A percentile compares a stretch with the other conserved stretches of the same genome.
Evolutionary conservation across 30 jellyfish, hydroid and myxozoan species (phyloP).

Genomic region (Hydra vulgaris): DNA sequence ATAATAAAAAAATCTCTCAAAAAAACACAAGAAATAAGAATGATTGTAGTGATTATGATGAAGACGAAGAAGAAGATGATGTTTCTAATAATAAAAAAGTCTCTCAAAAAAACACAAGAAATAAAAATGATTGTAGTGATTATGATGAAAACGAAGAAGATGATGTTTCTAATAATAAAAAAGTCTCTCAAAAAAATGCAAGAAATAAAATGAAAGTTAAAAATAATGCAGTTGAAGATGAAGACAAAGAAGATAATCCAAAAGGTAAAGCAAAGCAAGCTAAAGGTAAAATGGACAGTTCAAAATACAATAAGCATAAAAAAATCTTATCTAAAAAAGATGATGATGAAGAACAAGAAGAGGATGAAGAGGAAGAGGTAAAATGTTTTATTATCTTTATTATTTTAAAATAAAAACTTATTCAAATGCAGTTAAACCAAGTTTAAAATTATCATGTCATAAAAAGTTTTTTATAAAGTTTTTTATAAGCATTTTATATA

Average conservation of each 20-base stretch:
- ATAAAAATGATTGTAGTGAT: background rate
- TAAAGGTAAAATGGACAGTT: too few species aligned
- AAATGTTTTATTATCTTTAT: too few species aligned
- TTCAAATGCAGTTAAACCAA: too few species aligned
- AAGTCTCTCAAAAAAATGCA: constrained; percentile 8
- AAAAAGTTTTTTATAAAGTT: too few species aligned
- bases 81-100: constrained; percentile 13
- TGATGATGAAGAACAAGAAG: constrained; percentile 12
- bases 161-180: constrained; percentile 27
- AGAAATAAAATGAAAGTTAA: constrained; percentile 9
- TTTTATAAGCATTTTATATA: too few species aligned
- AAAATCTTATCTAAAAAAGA: background rate
- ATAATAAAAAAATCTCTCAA: background rate
- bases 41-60: background rate
- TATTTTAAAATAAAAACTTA: too few species aligned
- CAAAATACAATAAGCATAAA: constrained; percentile 7
- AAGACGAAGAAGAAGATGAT: constrained; percentile 2
- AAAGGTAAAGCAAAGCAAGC: constrained; percentile 18
- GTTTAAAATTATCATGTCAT: too few species aligned
- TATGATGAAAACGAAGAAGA: constrained; percentile 43
- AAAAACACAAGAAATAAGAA: constrained; percentile 16
- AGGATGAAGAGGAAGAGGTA: constrained; percentile 9
- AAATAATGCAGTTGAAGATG: constrained; percentile 17
- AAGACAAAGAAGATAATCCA: constrained; percentile 16
- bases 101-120: constrained; percentile 20